These are phyloP conservation scores for Echinometra lucunter DNA, from an alignment of 53 echinoderm and acorn worm genomes.

Conservation along the genomic window DNA sequence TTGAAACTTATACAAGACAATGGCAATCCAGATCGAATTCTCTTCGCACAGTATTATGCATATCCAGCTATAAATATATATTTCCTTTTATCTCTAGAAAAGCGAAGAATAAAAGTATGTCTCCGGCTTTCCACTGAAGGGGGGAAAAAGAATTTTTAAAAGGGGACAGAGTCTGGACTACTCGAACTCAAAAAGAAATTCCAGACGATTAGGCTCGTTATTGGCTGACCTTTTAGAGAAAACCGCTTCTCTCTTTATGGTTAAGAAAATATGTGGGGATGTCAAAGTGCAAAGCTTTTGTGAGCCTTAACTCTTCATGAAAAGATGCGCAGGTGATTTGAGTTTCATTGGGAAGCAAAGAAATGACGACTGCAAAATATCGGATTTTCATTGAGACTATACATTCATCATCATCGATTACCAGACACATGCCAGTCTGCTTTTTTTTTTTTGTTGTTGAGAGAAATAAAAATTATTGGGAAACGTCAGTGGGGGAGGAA, in stretches of 20 bases:
- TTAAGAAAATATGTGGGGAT: background rate
- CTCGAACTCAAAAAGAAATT: background rate
- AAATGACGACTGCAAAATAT: background rate
- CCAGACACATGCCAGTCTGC: background rate
- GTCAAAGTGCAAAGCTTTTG: background rate
- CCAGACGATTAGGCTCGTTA: background rate
- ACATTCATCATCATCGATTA: slow-evolving; percentile 15
- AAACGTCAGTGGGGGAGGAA: background rate
- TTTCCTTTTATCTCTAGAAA: background rate
- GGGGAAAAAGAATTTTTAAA: too few relatives aligned
- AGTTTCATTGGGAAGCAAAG: slow-evolving; percentile 22
- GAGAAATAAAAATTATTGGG: background rate
- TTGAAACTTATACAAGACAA: background rate
- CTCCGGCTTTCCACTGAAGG: background rate
- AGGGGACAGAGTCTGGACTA: too few relatives aligned
- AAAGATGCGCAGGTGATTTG: slow-evolving; percentile 9
- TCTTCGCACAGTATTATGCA: background rate
- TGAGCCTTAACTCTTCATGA: background rate
- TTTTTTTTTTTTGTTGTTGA: too few relatives aligned
- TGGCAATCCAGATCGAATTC: background rate
- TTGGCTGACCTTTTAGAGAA: background rate
- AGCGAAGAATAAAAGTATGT: background rate
- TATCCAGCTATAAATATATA: too few relatives aligned
- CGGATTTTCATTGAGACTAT: background rate
- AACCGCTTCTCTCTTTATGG: background rate